Conservation (phyloP, 1,140 invertebrate species). For the Zelostemma sp. region DNA sequence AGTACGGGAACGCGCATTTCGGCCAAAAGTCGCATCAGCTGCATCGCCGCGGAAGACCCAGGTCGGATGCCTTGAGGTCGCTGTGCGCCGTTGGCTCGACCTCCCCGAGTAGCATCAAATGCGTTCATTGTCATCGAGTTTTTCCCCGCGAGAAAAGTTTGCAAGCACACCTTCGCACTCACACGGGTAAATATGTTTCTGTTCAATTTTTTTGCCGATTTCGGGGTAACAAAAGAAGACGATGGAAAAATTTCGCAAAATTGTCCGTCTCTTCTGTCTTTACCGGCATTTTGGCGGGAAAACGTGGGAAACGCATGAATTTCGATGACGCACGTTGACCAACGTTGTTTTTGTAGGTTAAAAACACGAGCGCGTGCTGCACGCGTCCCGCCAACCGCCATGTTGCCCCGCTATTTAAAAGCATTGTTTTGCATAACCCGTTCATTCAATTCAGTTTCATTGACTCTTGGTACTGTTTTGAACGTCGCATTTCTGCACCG, state of each 20-base stretch:
- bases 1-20: constrained; percentile 49
- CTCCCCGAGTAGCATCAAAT: constrained; percentile 81
- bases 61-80: constrained; percentile 77
- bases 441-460: no score
- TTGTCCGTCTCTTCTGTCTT: neutral
- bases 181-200: constrained; percentile 75
- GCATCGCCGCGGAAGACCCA: constrained; percentile 76
- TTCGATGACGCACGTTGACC: constrained; percentile 9
- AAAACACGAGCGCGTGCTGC: constrained; percentile 39
- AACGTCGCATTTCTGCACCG: no score
- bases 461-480: no score
- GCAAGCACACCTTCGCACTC: constrained; percentile 84
- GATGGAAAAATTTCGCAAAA: neutral
- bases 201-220: neutral
- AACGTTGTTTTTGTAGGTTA: constrained; percentile 30
- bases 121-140: constrained; percentile 80
- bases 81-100: constrained; percentile 81
- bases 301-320: neutral
- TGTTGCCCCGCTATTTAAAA: constrained; percentile 59
- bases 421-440: neutral
- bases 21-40: constrained; percentile 57
- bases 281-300: no score
- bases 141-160: constrained; percentile 87
- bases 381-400: constrained; percentile 66
- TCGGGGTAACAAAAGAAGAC: no score